Evolutionary conservation across 2,888 invertebrate genomes (phyloP).

Genomic region (Galeruca laticollis): DNA sequence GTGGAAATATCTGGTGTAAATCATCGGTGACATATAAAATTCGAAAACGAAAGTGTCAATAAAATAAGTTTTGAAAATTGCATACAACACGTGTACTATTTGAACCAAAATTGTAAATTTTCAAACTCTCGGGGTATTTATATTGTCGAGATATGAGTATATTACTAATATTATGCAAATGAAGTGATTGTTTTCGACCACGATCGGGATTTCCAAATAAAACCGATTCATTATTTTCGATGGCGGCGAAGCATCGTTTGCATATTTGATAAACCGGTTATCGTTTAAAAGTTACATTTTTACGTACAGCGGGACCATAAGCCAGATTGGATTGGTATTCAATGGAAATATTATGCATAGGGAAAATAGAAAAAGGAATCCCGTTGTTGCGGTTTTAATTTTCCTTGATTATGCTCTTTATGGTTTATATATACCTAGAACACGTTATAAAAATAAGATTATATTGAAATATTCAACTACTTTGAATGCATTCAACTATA

Average conservation of each 20-base stretch:
- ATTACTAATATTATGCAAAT: too few relatives aligned
- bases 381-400: background rate
- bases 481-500: too few relatives aligned
- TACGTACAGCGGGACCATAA: constrained; percentile 10
- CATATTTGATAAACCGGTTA: constrained; percentile 24
- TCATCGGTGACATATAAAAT: too few relatives aligned
- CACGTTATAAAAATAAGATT: background rate
- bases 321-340: constrained; percentile 23
- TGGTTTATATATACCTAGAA: background rate
- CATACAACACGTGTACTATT: too few relatives aligned
- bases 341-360: constrained; percentile 30
- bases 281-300: constrained; percentile 20
- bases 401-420: constrained; percentile 10
- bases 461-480: background rate
- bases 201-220: background rate
- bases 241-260: constrained; percentile 9
- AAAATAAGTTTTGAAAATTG: too few relatives aligned
- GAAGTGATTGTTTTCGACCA: too few relatives aligned
- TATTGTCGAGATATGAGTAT: too few relatives aligned
- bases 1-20: too few relatives aligned
- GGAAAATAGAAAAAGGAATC: constrained; percentile 18
- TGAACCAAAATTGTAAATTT: too few relatives aligned
- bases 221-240: background rate
- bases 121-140: too few relatives aligned
- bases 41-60: too few relatives aligned